phyloP scores from a whole-genome alignment of 1,140 invertebrate species.

The Drosophila ananassae region DNA sequence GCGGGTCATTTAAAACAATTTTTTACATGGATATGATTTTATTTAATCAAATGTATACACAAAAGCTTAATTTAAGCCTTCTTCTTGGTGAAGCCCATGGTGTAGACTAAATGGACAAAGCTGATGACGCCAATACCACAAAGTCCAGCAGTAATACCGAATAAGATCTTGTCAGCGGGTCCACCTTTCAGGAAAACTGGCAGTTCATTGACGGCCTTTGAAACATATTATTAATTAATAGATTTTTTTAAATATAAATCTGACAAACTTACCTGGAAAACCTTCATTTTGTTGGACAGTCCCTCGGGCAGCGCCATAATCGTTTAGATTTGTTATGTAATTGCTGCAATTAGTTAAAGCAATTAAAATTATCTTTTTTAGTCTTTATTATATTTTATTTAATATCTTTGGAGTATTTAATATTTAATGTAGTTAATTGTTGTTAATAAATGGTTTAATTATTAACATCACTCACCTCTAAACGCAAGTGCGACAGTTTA shows the following conservation, averaged over 20 bases:
- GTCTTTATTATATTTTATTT: not conserved
- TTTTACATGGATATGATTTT: not conserved
- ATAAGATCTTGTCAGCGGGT: conserved; percentile 71
- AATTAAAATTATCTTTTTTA: not conserved
- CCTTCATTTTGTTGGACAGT: conserved; percentile 75
- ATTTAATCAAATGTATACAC: conserved; percentile 23
- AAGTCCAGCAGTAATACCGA: conserved; percentile 74
- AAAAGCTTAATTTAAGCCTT: conserved; percentile 67
- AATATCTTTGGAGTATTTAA: not conserved
- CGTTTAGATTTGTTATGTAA: conserved; percentile 67
- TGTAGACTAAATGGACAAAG: conserved; percentile 72
- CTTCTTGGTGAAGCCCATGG: conserved; percentile 80
- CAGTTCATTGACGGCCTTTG: conserved; percentile 73
- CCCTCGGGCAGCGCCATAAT: conserved; percentile 79
- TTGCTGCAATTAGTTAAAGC: conserved; percentile 35
- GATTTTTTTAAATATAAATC: accelerated
- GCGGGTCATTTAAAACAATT: not conserved
- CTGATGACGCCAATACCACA: conserved; percentile 76
- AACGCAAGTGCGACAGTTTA: conserved; percentile 22
- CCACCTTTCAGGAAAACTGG: conserved; percentile 81
- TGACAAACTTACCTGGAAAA: conserved; percentile 67
- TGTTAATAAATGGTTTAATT: not conserved
- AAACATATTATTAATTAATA: not conserved
- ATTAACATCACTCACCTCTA: conserved; percentile 20
- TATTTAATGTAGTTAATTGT: no score